Evolutionary conservation across 1,140 invertebrate species (phyloP), one percentile per base, ranked within the genome.

Genomic region (Drosophila parvula): DNA sequence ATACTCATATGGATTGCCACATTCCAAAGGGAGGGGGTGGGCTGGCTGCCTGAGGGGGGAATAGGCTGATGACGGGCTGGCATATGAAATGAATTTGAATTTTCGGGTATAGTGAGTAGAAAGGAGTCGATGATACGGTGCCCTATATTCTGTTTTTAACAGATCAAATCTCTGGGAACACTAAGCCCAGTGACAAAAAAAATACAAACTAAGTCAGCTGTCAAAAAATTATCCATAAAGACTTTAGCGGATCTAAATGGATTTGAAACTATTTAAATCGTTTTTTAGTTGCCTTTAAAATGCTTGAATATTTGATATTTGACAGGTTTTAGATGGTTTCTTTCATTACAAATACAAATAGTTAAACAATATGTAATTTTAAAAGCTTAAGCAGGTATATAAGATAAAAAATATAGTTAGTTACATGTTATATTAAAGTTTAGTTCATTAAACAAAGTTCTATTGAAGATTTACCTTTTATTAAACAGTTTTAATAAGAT

Each of bases 1-100:
- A 75, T 78, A 64, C 58, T 70, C 63, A 50, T 51, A 79, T 50
- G 68, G 56, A 65, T 83, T 79, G 75, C 80, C 76, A 83, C 80
- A 83, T 65, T 40, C 48, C 50, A 40, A n/a, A n/a, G n/a, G n/a
- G n/a, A n/a, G n/a, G 53, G 27, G 36, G 41, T 12, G 7, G 12
- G 5, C 5, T 2, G 11, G 11, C 14, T 11, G 10, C 12, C 22
- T 22, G 12, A 14, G 8, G 36, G 4, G 27, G 45, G 22, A 9
- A 10, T 36, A 12, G 40, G 50, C 45, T 47, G 59, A 50, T 60
- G 51, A 62, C 30, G 63, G 69, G 61, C 58, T 81, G 47, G 57
- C 81, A 70, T 70, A 70, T 74, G 67, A 78, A 67, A 69, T 61
- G 65, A 78, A 74, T 78, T 68, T 65, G 45, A 57, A 68, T 63